These are phyloP conservation scores for Calliopsis andreniformis DNA, from an alignment of 1,140 invertebrate species.

Conservation along the genomic window DNA sequence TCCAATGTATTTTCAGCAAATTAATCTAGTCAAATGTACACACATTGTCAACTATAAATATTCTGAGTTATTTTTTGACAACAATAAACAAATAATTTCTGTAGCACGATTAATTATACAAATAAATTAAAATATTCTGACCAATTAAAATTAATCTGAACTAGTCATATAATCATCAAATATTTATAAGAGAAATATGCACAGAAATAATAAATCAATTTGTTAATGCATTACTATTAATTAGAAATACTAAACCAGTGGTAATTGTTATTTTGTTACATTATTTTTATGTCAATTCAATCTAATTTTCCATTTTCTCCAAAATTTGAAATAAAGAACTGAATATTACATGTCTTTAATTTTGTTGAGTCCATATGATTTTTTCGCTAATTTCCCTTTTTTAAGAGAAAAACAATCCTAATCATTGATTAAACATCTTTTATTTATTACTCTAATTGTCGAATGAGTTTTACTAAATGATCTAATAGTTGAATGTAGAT, in stretches of 20 bases:
- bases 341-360: not conserved
- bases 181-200: not conserved
- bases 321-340: not conserved
- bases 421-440: too few species aligned
- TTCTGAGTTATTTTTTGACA: slow-evolving; percentile 1
- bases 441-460: too few species aligned
- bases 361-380: not conserved
- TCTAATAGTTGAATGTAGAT: too few species aligned
- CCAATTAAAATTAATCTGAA: not conserved
- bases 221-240: too few species aligned
- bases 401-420: too few species aligned
- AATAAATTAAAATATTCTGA: not conserved
- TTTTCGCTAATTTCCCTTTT: too few species aligned
- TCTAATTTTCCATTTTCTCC: not conserved
- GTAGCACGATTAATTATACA: not conserved
- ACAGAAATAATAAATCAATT: not conserved
- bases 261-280: not conserved
- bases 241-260: too few species aligned
- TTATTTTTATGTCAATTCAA: not conserved
- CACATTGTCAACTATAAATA: not conserved
- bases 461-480: too few species aligned
- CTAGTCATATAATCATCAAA: slow-evolving; percentile 11
- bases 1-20: slow-evolving; percentile 1
- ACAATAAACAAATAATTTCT: not conserved
- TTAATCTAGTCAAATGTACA: slow-evolving; percentile 11